Evolutionary conservation across 92 coral and sea anemone genomes (phyloP).

Genomic region (Palythoa caribaeorum): DNA sequence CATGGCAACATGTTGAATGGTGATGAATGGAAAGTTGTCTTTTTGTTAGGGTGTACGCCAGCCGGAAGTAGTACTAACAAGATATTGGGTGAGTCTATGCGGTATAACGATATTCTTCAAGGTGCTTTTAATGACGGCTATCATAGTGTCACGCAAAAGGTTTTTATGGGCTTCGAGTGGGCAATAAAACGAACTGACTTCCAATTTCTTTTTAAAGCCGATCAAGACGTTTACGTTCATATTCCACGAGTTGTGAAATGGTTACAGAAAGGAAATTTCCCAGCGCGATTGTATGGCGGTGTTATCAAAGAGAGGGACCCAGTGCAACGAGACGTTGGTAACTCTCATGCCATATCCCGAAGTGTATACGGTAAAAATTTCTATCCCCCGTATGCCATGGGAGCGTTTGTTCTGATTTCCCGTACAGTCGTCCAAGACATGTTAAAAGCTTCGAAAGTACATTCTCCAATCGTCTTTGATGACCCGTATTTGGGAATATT

Average conservation of each 20-base stretch:
- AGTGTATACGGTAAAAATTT: too few species aligned
- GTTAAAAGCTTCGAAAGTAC: constrained; percentile 45
- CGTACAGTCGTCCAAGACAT: constrained; percentile 53
- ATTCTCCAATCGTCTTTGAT: constrained; percentile 60
- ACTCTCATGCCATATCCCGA: too few species aligned
- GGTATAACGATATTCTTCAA: constrained; percentile 63
- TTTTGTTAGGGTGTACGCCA: constrained; percentile 58
- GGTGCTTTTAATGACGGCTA: constrained; percentile 69
- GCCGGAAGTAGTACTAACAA: constrained; percentile 30
- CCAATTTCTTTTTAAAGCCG: constrained; percentile 59
- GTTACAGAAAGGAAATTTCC: too few species aligned
- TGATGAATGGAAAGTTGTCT: constrained; percentile 53
- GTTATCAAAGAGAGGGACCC: too few species aligned
- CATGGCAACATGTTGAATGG: not conserved
- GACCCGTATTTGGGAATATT: constrained; percentile 73
- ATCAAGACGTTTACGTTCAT: too few species aligned
- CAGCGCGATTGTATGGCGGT: too few species aligned
- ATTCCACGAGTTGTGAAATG: too few species aligned
- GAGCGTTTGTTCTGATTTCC: constrained; percentile 62
- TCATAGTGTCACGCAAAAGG: constrained; percentile 57
- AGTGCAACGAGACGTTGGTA: too few species aligned
- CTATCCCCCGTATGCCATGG: constrained; percentile 63
- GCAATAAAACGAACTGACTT: constrained; percentile 28
- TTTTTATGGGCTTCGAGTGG: constrained; percentile 75
- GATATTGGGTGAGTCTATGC: constrained; percentile 53